A percentile compares a stretch with the other conserved stretches of the same genome.
phyloP scores from a whole-genome alignment of 1,140 invertebrate species.

The Tetraneura akinire region DNA sequence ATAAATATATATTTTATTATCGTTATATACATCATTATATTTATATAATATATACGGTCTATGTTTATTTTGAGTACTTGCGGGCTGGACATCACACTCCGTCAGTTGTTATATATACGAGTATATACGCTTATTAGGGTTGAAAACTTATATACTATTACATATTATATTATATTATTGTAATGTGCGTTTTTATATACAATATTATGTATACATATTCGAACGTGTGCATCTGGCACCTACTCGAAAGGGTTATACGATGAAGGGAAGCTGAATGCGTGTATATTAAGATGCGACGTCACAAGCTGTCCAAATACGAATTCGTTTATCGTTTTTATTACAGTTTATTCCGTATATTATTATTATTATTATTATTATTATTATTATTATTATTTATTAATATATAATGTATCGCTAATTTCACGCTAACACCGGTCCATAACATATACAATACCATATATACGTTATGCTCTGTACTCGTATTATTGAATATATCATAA shows the following conservation, averaged over 20 bases:
- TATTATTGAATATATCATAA: too few relatives aligned
- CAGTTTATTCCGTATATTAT: too few relatives aligned
- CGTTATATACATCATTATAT: slow-evolving; percentile 6
- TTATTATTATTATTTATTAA: too few relatives aligned
- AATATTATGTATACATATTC: neutral
- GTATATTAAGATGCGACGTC: slow-evolving; percentile 4
- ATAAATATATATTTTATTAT: neutral
- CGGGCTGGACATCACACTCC: slow-evolving; percentile 8
- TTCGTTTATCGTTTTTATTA: neutral
- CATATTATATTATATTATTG: too few relatives aligned
- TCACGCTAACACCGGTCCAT: too few relatives aligned
- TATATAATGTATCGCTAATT: slow-evolving; percentile 19
- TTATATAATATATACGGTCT: neutral
- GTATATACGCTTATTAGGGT: too few relatives aligned
- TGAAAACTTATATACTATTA: too few relatives aligned
- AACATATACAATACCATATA: too few relatives aligned
- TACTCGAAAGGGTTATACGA: slow-evolving; percentile 30
- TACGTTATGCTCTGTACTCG: too few relatives aligned
- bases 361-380: too few relatives aligned
- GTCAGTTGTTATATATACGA: too few relatives aligned
- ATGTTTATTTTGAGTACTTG: slow-evolving; percentile 9
- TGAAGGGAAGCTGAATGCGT: neutral
- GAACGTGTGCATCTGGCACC: slow-evolving; percentile 24
- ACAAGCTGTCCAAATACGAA: slow-evolving; percentile 49
- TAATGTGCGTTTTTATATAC: too few relatives aligned